Evolutionary conservation across 2,113 vertebrate genomes (phyloP).

Genomic region (Falco punctatus): DNA sequence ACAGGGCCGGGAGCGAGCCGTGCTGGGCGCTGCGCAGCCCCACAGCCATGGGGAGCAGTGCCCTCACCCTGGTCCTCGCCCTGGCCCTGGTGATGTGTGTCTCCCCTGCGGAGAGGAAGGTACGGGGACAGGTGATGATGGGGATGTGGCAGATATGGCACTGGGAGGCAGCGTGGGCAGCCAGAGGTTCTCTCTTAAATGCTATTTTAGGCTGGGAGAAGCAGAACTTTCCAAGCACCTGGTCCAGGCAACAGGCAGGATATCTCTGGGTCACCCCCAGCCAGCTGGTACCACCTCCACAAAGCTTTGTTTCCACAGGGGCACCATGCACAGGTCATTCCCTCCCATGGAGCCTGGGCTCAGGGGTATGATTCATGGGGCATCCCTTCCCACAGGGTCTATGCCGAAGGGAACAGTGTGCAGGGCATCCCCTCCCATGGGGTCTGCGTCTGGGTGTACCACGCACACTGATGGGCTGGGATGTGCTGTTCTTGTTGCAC

Average conservation of each 20-base stretch:
- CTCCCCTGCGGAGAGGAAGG: background rate
- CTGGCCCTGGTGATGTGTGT: background rate
- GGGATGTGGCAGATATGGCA: background rate
- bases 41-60: background rate
- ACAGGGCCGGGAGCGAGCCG: accelerated
- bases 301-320: background rate
- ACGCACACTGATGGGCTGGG: background rate
- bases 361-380: too few species aligned
- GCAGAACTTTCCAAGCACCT: background rate
- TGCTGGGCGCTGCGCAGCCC: accelerated
- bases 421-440: accelerated
- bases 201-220: background rate
- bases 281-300: background rate
- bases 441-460: background rate
- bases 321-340: background rate
- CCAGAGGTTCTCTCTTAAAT: too few species aligned
- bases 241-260: background rate
- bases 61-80: background rate
- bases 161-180: background rate
- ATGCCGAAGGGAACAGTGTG: too few species aligned
- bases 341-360: background rate
- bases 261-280: background rate
- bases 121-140: background rate
- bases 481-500: background rate
- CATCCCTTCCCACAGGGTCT: background rate